Conservation (phyloP, 1,140 invertebrate species). For the Procambarus clarkii region DNA sequence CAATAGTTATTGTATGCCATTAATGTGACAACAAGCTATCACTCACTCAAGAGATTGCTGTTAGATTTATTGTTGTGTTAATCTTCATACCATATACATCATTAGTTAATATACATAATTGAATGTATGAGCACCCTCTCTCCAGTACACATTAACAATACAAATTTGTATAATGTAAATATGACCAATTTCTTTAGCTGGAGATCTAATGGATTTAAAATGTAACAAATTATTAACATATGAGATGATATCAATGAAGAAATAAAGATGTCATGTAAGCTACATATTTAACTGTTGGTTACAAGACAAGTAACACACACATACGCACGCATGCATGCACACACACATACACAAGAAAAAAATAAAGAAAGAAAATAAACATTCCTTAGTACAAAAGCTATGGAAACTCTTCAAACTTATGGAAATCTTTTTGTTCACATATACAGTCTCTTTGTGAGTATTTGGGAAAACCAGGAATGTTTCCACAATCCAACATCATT, state of each 20-base stretch:
- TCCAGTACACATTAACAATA: conserved; percentile 15
- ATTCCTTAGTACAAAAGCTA: conserved; percentile 64
- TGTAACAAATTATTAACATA: conserved; percentile 55
- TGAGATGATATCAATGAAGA: conserved; percentile 59
- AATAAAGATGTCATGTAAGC: conserved; percentile 57
- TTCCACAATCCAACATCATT: conserved; percentile 44
- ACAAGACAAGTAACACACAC: conserved; percentile 58
- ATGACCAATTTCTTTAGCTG: not conserved
- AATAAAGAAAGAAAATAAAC: conserved; percentile 18
- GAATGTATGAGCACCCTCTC: conserved; percentile 68
- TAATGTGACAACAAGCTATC: not conserved
- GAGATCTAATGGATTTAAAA: conserved; percentile 42
- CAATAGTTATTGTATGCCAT: not conserved
- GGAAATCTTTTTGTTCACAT: conserved; percentile 58
- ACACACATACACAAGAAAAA: too few species aligned
- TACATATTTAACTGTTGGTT: conserved; percentile 38
- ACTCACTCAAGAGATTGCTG: not conserved
- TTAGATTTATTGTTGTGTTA: conserved; percentile 15
- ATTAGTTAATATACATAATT: conserved; percentile 53
- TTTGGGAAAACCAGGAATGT: conserved; percentile 61
- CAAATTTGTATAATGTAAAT: conserved; percentile 6
- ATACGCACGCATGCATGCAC: too few species aligned
- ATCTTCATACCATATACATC: conserved; percentile 53
- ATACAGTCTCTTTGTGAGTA: conserved; percentile 61
- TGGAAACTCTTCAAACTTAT: conserved; percentile 55